phyloP scores from a whole-genome alignment of 2,797 vertebrate species.

The Rhadinocentrus ornatus region DNA sequence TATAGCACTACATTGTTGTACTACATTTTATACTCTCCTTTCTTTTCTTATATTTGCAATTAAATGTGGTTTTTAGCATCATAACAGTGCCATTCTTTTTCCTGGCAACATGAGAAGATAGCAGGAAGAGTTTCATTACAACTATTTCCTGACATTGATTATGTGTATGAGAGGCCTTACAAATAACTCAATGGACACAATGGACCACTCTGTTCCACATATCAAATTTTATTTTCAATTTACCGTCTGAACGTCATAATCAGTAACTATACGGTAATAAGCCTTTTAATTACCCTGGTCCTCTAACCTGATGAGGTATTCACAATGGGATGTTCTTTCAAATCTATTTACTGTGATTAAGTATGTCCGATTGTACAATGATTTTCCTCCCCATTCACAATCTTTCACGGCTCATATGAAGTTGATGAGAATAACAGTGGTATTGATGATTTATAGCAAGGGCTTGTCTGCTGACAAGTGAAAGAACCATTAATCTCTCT shows the following conservation, averaged over 20 bases:
- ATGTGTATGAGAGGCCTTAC: no score
- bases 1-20: no score
- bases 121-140: no score
- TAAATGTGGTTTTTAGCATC: no score
- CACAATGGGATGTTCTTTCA: conserved; percentile 18
- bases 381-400: conserved; percentile 7
- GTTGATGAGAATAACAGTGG: conserved; percentile 11
- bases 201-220: background rate
- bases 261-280: conserved; percentile 34
- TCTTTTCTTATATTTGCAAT: no score
- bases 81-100: no score
- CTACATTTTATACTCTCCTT: no score
- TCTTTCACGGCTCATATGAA: conserved; percentile 28
- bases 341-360: conserved; percentile 38
- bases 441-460: conserved; percentile 36
- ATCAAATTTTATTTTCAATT: conserved; percentile 2
- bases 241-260: conserved; percentile 6
- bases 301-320: conserved; percentile 18
- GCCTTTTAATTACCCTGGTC: conserved; percentile 17
- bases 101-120: no score
- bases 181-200: no score
- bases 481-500: conserved; percentile 61
- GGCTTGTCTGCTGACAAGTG: conserved; percentile 30
- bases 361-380: conserved; percentile 6
- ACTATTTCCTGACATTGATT: no score